A percentile compares a stretch with the other conserved stretches of the same genome.
These are phyloP conservation scores for Sitta carolinensis DNA, from an alignment of 2,797 vertebrate species.

Conservation along the genomic window DNA sequence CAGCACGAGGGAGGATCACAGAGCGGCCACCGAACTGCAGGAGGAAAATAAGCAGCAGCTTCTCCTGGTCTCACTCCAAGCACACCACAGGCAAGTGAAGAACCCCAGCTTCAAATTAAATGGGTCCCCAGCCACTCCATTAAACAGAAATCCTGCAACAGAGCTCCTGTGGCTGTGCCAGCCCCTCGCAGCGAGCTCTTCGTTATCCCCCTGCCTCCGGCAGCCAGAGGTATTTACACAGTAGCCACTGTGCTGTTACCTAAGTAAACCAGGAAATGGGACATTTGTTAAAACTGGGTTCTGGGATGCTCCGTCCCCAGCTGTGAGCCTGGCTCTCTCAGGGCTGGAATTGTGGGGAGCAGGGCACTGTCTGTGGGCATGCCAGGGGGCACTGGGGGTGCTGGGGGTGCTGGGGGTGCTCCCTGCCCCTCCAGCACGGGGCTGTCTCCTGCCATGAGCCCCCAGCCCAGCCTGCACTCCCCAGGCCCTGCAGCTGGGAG, in stretches of 20 bases:
- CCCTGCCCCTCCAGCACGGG: neutral
- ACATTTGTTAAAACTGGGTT: neutral
- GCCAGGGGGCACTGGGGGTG: neutral
- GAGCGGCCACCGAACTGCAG: constrained; percentile 14
- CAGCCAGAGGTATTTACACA: constrained; percentile 37
- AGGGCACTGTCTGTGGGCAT: neutral
- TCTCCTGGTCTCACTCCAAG: constrained; percentile 58
- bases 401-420: neutral
- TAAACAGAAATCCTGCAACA: constrained; percentile 41
- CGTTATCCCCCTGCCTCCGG: constrained; percentile 14
- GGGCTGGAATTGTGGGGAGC: neutral
- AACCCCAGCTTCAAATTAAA: constrained; percentile 67
- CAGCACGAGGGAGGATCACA: constrained; percentile 24
- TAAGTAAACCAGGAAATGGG: constrained; percentile 47
- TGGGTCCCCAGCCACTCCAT: constrained; percentile 68
- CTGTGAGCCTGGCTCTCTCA: neutral
- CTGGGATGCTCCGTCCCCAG: neutral
- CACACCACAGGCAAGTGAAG: constrained; percentile 54
- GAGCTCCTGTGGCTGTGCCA: constrained; percentile 49
- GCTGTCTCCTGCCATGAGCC: neutral
- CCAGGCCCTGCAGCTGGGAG: neutral
- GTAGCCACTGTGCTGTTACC: constrained; percentile 48
- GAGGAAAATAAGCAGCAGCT: constrained; percentile 48
- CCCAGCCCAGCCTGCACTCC: neutral
- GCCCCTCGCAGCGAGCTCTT: neutral